These are phyloP conservation scores for Aurelia sp. DNA, from an alignment of 30 jellyfish, hydroid and myxozoan species.

Conservation along the genomic window DNA sequence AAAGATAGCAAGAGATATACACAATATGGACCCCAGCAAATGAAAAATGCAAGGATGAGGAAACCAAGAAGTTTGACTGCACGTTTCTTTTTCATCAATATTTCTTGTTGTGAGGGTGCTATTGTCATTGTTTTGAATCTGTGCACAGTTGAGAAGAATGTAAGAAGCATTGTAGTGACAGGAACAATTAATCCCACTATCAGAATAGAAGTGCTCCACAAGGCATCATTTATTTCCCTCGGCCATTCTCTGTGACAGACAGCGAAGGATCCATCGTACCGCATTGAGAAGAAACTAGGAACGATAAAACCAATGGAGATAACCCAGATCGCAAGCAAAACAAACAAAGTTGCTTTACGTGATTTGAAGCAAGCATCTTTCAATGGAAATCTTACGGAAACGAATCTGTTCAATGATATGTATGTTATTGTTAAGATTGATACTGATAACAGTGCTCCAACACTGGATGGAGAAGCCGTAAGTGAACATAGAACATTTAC, in stretches of 20 bases:
- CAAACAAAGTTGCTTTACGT: too few relatives aligned
- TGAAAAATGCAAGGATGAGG: too few relatives aligned
- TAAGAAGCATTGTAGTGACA: constrained; percentile 9
- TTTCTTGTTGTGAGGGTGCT: constrained; percentile 7
- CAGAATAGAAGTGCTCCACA: constrained; percentile 4
- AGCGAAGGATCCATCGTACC: constrained; percentile 18
- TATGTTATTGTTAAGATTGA: constrained; percentile 32
- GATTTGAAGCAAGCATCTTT: background rate
- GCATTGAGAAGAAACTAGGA: constrained; percentile 14
- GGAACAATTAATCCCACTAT: constrained; percentile 26
- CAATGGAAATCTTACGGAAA: constrained; percentile 35
- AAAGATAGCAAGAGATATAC: constrained; percentile 30
- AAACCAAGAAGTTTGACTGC: constrained; percentile 11
- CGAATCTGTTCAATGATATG: constrained; percentile 41
- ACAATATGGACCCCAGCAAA: constrained; percentile 34
- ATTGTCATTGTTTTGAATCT: constrained; percentile 6
- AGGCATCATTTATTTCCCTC: constrained; percentile 5
- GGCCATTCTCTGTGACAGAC: constrained; percentile 63
- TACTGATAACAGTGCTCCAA: constrained; percentile 57
- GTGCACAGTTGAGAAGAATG: constrained; percentile 30
- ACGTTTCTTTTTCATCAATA: constrained; percentile 5
- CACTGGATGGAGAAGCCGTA: constrained; percentile 74
- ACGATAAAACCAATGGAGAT: constrained; percentile 6
- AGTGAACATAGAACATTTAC: constrained; percentile 58
- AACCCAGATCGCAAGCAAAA: constrained; percentile 22